These are phyloP conservation scores for Neodon shergylaensis DNA, from an alignment of 2,113 vertebrate species.

Conservation along the genomic window DNA sequence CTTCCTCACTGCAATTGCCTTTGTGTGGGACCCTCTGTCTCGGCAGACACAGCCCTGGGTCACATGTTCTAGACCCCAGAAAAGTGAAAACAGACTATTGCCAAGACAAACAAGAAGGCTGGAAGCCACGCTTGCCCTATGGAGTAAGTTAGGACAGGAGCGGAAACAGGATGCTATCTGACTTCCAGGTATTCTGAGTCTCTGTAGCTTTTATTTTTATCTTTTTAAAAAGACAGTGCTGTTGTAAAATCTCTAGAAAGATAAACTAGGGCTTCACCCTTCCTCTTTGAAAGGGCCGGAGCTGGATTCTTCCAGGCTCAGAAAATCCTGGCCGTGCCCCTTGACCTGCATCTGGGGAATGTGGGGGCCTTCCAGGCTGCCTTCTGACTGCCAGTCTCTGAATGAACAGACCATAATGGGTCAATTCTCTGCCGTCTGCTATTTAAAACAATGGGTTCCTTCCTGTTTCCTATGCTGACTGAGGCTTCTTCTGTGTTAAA, in stretches of 20 bases:
- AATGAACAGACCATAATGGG: slow-evolving; percentile 58
- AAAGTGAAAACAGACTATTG: slow-evolving; percentile 41
- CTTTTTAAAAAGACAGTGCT: neutral
- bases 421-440: slow-evolving; percentile 62
- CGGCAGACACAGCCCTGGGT: neutral
- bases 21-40: neutral
- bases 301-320: slow-evolving; percentile 14
- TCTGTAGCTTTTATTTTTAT: slow-evolving; percentile 33
- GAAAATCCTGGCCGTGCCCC: slow-evolving; percentile 50
- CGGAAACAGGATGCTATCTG: slow-evolving; percentile 48
- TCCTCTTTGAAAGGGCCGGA: neutral
- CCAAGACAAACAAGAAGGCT: slow-evolving; percentile 47
- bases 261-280: slow-evolving; percentile 10
- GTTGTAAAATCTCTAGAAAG: slow-evolving; percentile 32
- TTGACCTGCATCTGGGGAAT: slow-evolving; percentile 19
- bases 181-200: slow-evolving; percentile 75
- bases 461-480: slow-evolving; percentile 70
- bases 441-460: slow-evolving; percentile 67
- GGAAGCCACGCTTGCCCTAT: neutral
- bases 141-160: slow-evolving; percentile 10
- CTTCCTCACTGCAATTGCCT: neutral
- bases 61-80: neutral
- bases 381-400: slow-evolving; percentile 53
- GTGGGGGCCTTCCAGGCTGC: slow-evolving; percentile 7
- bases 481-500: slow-evolving; percentile 72